These are phyloP conservation scores for Mythimna loreyi DNA, from an alignment of 2,888 invertebrate genomes.

Conservation along the genomic window DNA sequence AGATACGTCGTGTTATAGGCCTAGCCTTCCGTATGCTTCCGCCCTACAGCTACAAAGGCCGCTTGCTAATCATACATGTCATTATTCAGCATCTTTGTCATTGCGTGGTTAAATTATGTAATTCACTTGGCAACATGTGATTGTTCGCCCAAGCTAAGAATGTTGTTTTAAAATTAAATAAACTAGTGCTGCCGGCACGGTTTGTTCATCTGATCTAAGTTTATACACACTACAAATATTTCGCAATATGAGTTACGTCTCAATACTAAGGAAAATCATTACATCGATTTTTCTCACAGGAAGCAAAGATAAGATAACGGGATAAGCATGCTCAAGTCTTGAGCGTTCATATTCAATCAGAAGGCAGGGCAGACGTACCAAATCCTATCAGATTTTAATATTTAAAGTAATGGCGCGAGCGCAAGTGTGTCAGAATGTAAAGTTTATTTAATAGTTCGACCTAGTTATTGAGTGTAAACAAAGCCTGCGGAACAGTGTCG, in stretches of 20 bases:
- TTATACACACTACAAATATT: constrained; percentile 6
- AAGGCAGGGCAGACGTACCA: not conserved
- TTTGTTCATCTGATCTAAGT: constrained; percentile 6
- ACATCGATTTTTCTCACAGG: constrained; percentile 26
- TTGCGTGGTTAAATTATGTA: constrained; percentile 60
- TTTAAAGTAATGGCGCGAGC: constrained; percentile 21
- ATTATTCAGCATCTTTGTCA: constrained; percentile 60
- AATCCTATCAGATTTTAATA: not conserved
- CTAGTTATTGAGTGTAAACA: constrained; percentile 78
- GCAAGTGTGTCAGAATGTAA: constrained; percentile 25
- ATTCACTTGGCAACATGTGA: constrained; percentile 53
- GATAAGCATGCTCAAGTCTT: constrained; percentile 19
- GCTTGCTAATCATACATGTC: constrained; percentile 37
- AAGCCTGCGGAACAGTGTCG: constrained; percentile 82
- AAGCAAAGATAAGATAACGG: constrained; percentile 39
- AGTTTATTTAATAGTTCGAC: constrained; percentile 69
- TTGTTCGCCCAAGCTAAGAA: constrained; percentile 19
- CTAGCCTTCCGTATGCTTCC: constrained; percentile 57
- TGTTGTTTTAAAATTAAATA: constrained; percentile 28
- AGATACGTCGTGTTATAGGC: constrained; percentile 32
- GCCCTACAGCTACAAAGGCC: constrained; percentile 35
- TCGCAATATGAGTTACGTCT: constrained; percentile 13
- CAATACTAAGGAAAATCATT: constrained; percentile 34
- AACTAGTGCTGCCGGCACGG: constrained; percentile 15
- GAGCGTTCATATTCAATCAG: constrained; percentile 29